A percentile compares a stretch with the other conserved stretches of the same genome.
Evolutionary conservation across 2,888 invertebrate genomes (phyloP).

Genomic region (Ichneumoninae sp.): DNA sequence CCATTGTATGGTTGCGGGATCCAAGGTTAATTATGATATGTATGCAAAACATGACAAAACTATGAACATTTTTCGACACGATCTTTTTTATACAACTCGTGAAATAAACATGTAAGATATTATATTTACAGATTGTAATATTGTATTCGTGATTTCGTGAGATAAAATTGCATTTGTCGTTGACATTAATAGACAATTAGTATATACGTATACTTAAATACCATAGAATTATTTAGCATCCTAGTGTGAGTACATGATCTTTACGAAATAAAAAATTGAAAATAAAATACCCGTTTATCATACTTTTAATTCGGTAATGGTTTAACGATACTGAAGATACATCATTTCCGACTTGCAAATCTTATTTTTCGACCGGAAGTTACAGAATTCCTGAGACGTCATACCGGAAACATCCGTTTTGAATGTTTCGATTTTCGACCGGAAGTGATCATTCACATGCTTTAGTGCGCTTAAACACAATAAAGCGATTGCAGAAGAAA

Average conservation of each 20-base stretch:
- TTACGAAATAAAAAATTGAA: background rate
- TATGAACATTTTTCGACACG: constrained; percentile 27
- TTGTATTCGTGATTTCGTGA: constrained; percentile 15
- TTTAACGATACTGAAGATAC: no score
- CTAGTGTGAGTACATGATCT: background rate
- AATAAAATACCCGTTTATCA: background rate
- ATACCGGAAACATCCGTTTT: no score
- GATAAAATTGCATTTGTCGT: constrained; percentile 23
- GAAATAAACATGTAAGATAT: constrained; percentile 19
- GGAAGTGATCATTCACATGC: no score
- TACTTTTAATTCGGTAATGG: no score
- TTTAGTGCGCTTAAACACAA: no score
- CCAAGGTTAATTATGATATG: constrained; percentile 16
- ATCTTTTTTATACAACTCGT: constrained; percentile 47
- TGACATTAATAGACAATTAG: constrained; percentile 30
- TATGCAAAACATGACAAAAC: constrained; percentile 13
- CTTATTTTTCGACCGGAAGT: no score
- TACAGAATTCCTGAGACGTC: no score
- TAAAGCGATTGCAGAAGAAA: no score
- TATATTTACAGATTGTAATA: constrained; percentile 39
- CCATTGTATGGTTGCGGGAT: constrained; percentile 39
- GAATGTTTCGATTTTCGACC: no score
- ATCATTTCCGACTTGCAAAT: no score
- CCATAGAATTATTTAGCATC: background rate
- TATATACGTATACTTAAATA: constrained; percentile 3